phyloP scores from a whole-genome alignment of 1,140 invertebrate species.

The Macrotrachela quadricornifera region DNA sequence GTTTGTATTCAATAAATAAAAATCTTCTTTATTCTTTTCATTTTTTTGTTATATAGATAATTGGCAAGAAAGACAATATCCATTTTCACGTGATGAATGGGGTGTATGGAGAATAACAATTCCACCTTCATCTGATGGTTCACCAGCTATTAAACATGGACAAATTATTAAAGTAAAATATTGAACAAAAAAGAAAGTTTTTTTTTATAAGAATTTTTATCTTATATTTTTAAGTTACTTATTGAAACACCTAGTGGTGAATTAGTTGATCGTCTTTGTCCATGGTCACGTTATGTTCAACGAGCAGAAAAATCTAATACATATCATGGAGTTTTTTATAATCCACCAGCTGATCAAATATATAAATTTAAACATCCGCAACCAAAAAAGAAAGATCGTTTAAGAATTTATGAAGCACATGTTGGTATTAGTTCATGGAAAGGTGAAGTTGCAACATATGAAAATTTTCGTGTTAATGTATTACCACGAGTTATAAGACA shows the following conservation, averaged over 20 bases:
- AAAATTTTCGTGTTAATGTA: slow-evolving; percentile 69
- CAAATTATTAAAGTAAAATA: slow-evolving; percentile 58
- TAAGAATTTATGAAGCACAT: slow-evolving; percentile 90
- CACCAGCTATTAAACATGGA: slow-evolving; percentile 55
- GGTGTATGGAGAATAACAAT: slow-evolving; percentile 83
- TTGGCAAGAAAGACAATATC: slow-evolving; percentile 60
- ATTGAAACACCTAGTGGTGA: slow-evolving; percentile 49
- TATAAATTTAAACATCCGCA: slow-evolving; percentile 52
- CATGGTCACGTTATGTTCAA: slow-evolving; percentile 82
- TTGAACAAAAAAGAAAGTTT: not conserved
- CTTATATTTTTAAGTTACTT: slow-evolving; percentile 38
- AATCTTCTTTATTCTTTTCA: slow-evolving; percentile 7
- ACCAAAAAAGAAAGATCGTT: slow-evolving; percentile 49
- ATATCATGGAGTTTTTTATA: slow-evolving; percentile 76
- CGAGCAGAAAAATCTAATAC: slow-evolving; percentile 44
- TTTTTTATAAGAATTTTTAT: too few relatives aligned
- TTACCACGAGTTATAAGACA: slow-evolving; percentile 66
- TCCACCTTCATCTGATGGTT: slow-evolving; percentile 59
- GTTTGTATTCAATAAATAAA: slow-evolving; percentile 33
- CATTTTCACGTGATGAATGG: slow-evolving; percentile 61
- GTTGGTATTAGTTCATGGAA: slow-evolving; percentile 88
- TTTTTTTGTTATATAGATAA: slow-evolving; percentile 48
- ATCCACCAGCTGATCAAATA: slow-evolving; percentile 39
- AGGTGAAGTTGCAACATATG: slow-evolving; percentile 65
- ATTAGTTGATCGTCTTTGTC: slow-evolving; percentile 63